Percentiles rank a stretch among this genome's conserved stretches.
Conservation (phyloP, 1,140 invertebrate species). For the Cherax destructor region DNA sequence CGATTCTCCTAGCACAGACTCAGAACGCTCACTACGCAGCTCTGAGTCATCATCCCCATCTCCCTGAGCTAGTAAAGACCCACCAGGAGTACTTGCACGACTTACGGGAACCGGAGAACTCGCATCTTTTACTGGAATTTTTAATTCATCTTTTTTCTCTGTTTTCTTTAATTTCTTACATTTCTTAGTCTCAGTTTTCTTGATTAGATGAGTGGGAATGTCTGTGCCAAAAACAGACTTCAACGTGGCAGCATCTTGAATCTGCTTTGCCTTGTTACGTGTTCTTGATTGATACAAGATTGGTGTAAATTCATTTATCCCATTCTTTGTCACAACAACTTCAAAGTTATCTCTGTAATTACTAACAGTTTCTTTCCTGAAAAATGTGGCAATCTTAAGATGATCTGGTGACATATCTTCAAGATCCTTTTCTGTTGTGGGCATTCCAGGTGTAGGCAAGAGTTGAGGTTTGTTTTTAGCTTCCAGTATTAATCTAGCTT, state of each 20-base stretch:
- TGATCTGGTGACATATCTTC: conserved; percentile 57
- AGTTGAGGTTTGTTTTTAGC: conserved; percentile 67
- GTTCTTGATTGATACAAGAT: conserved; percentile 85
- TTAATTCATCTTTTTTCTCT: conserved; percentile 72
- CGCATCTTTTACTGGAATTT: conserved; percentile 39
- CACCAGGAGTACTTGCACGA: conserved; percentile 55
- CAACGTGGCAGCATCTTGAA: conserved; percentile 86
- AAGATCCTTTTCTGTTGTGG: conserved; percentile 61
- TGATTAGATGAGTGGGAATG: conserved; percentile 47
- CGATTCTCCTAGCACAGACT: conserved; percentile 53
- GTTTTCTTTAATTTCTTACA: conserved; percentile 69
- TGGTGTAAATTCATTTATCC: conserved; percentile 82
- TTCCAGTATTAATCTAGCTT: conserved; percentile 55
- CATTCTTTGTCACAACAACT: conserved; percentile 78
- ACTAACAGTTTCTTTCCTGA: conserved; percentile 83
- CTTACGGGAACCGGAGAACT: conserved; percentile 37
- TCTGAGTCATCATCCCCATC: conserved; percentile 76
- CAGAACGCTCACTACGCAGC: conserved; percentile 61
- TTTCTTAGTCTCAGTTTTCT: conserved; percentile 53
- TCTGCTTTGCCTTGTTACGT: conserved; percentile 84
- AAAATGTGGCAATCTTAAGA: conserved; percentile 74
- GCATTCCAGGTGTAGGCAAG: conserved; percentile 70
- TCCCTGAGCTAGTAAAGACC: conserved; percentile 74
- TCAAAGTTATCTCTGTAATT: conserved; percentile 83
- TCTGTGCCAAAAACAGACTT: conserved; percentile 73